Evolutionary conservation across 2,113 vertebrate species (phyloP).

Genomic region (Chascanopsetta lugubris): DNA sequence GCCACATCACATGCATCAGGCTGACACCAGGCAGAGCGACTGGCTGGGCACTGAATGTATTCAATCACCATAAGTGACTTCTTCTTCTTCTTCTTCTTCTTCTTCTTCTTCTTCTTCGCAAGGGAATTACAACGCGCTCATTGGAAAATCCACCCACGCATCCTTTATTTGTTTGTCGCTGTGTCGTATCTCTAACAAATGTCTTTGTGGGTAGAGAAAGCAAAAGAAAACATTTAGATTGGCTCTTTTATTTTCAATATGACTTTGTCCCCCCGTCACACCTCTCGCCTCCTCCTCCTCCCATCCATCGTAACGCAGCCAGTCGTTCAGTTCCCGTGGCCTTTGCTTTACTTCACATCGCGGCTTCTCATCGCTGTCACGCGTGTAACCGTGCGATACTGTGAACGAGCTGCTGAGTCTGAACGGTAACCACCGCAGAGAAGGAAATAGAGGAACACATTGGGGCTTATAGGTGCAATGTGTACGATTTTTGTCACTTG

Average conservation of each 20-base stretch:
- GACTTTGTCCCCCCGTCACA: conserved; percentile 27
- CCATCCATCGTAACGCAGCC: conserved; percentile 27
- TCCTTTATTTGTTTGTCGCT: conserved; percentile 31
- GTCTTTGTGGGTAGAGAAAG: conserved; percentile 41
- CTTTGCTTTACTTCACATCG: conserved; percentile 18
- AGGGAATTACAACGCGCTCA: conserved; percentile 21
- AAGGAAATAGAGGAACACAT: conserved; percentile 8
- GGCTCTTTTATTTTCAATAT: conserved; percentile 44
- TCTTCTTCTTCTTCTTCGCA: conserved; percentile 68
- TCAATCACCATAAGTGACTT: conserved; percentile 80
- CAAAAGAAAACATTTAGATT: conserved; percentile 28
- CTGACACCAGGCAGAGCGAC: conserved; percentile 37
- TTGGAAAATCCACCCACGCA: conserved; percentile 41
- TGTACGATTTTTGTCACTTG: no score
- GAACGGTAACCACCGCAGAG: conserved; percentile 57
- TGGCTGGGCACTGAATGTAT: conserved; percentile 75
- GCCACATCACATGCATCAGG: conserved; percentile 51
- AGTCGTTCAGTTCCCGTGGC: conserved; percentile 11
- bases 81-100: conserved; percentile 68
- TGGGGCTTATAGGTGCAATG: no score
- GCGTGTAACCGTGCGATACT: conserved; percentile 55
- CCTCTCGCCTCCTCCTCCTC: conserved; percentile 31
- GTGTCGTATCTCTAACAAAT: conserved; percentile 38
- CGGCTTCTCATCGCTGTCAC: conserved; percentile 43
- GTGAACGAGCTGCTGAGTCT: conserved; percentile 40